phyloP scores from a whole-genome alignment of 2,888 invertebrate genomes.

The Scotopteryx bipunctaria region DNA sequence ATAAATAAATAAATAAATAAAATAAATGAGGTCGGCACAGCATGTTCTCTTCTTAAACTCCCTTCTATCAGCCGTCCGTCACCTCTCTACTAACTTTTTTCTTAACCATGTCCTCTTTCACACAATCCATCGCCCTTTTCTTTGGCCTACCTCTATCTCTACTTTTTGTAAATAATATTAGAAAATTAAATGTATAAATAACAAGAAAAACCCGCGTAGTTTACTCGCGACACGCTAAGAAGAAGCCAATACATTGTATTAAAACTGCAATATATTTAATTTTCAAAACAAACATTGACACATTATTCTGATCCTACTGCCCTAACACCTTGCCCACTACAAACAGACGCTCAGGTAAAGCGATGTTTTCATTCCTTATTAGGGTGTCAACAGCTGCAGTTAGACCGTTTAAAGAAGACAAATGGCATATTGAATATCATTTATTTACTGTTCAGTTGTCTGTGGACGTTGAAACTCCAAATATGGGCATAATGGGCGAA shows the following conservation, averaged over 20 bases:
- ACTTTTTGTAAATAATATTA: too few species aligned
- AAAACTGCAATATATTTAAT: too few species aligned
- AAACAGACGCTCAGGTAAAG: slow-evolving; percentile 4
- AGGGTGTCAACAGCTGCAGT: slow-evolving; percentile 21
- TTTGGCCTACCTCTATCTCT: too few species aligned
- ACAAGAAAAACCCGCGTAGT: too few species aligned
- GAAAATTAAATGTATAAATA: background rate
- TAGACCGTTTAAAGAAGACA: slow-evolving; percentile 9
- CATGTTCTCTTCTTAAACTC: too few species aligned
- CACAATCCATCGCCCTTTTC: too few species aligned
- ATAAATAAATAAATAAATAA: too few species aligned
- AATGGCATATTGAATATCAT: slow-evolving; percentile 12
- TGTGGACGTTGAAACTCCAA: background rate
- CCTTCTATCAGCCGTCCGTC: too few species aligned
- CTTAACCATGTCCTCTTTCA: too few species aligned
- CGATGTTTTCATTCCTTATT: slow-evolving; percentile 1
- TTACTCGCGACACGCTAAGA: background rate
- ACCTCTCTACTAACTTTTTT: too few species aligned
- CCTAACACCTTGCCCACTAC: background rate
- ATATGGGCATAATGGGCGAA: background rate
- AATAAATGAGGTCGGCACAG: too few species aligned
- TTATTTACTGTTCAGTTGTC: background rate
- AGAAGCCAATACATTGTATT: background rate
- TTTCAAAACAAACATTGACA: background rate
- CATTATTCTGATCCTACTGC: background rate